These are phyloP conservation scores for Aricia artaxerxes DNA, from an alignment of 2,888 invertebrate species.

Conservation along the genomic window DNA sequence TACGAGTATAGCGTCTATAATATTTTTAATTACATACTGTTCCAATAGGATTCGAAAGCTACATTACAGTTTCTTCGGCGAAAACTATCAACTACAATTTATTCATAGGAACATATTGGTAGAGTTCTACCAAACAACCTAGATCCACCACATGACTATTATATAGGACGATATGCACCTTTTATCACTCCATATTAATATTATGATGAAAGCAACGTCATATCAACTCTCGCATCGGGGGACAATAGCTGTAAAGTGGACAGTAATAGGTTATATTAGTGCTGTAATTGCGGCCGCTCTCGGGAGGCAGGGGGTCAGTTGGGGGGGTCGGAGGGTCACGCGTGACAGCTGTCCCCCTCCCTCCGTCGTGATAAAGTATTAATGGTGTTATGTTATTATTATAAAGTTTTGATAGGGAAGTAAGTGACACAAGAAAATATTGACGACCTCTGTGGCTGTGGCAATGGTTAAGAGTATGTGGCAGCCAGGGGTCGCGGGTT, in stretches of 20 bases:
- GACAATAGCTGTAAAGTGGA: slow-evolving; percentile 21
- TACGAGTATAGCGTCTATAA: too few relatives aligned
- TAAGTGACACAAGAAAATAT: neutral
- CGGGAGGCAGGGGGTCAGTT: neutral
- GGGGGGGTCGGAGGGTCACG: neutral
- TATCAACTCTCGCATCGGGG: neutral
- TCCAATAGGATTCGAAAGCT: too few relatives aligned
- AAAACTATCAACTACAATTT: too few relatives aligned
- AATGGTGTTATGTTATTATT: slow-evolving; percentile 4
- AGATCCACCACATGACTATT: too few relatives aligned
- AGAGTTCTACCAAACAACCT: too few relatives aligned
- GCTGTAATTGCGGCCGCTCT: slow-evolving; percentile 24
- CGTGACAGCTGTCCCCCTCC: slow-evolving; percentile 14
- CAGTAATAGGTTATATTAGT: slow-evolving; percentile 27
- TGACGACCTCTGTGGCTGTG: too few relatives aligned
- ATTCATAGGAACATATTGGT: too few relatives aligned
- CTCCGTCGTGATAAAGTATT: slow-evolving; percentile 2
- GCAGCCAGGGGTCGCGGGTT: too few relatives aligned
- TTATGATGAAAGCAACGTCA: neutral
- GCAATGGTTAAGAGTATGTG: too few relatives aligned
- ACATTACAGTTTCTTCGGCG: too few relatives aligned
- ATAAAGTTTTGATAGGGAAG: neutral
- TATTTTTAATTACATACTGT: too few relatives aligned
- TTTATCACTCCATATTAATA: neutral
- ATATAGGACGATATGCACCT: neutral